Evolutionary conservation across 2,888 invertebrate species (phyloP), one percentile per base, ranked within the genome.

Genomic region (Chrysolina haemoptera): DNA sequence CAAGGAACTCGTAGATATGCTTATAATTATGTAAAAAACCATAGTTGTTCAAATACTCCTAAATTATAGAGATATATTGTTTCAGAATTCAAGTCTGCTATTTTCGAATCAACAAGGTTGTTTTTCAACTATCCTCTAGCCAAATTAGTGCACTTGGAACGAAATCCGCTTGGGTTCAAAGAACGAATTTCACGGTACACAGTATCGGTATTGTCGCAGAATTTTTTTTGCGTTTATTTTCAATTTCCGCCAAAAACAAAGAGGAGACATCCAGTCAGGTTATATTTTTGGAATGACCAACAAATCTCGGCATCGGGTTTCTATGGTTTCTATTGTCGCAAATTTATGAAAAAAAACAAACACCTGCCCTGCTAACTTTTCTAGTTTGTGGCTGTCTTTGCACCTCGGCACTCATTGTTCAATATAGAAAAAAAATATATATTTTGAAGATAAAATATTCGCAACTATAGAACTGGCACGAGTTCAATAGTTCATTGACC

Each of bases 381-480:
- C 86, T 82, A 50, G 82, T 77, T 55, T 85, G 89, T 87, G 85
- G 90, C 88, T 89, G 76, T 88, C 76, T 78, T 73, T 59, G 5
- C 20, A 64, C 55, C 20, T 71, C 71, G 14, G 65, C 12, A 67
- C 76, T 43, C 76, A 69, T 69, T 40, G 69, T 69, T 35, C 10
- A 11, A 35, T 35, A 16, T 55, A 35, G 14, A 43, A 1, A 55
- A 35, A 50, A 71, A 71, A 27, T 20, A 62, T 48, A 48, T 48
- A n/a, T 48, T 48, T 16, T n/a, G n/a, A n/a, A n/a, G n/a, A n/a
- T n/a, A n/a, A n/a, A n/a, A n/a, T n/a, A n/a, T n/a, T n/a, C n/a
- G n/a, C n/a, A n/a, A n/a, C n/a, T n/a, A n/a, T n/a, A n/a, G n/a
- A n/a, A n/a, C n/a, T n/a, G n/a, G n/a, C n/a, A n/a, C n/a, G n/a